Evolutionary conservation across 2,888 invertebrate species (phyloP), one percentile per base, ranked within the genome.

Genomic region (Lacanobia wlatinum): DNA sequence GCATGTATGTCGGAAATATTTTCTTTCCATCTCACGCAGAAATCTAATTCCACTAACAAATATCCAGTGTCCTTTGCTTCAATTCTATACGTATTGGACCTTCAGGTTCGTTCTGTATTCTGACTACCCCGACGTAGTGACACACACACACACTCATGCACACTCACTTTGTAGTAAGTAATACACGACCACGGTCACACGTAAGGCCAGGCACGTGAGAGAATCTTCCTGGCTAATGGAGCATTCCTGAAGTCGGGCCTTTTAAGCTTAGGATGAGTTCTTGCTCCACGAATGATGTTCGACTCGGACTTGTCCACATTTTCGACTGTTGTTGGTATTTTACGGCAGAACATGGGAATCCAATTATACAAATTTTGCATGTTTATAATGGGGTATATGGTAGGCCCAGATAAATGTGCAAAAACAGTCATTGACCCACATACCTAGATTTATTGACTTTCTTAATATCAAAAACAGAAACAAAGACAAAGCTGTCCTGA

Each of bases 81-180:
- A 40, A 40, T 12, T 40, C 12, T 52, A n/a, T 14, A 8, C 38
- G 7, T 9, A 6, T 38, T 2, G 9, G 1, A 16, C 14, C n/a
- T 73, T 73, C 77, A 77, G 58, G 46, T 58, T 73, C 38, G 38
- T 38, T 70, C 21, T 77, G 28, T 52, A 70, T 58, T 52, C 58
- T 46, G 43, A 97, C 96, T 96, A 83, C 76, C 9, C 43, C 48
- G 21, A 56, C 69, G 68, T 46, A 59, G 28, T 43, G 63, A 23
- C 48, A 52, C 43, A 67, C 48, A 52, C 43, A 67, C 65, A 75
- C 64, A 58, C 55, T 21, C 23, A n/a, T 46, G 12, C 43, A 46
- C 55, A 40, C n/a, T 55, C 65, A 58, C 46, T 34, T 60, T 28
- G 78, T 61, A 63, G 60, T 52, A 56, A 63, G 60, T 52, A 56